These are phyloP conservation scores for Zelostemma sp. DNA, from an alignment of 1,140 invertebrate species.

Conservation along the genomic window DNA sequence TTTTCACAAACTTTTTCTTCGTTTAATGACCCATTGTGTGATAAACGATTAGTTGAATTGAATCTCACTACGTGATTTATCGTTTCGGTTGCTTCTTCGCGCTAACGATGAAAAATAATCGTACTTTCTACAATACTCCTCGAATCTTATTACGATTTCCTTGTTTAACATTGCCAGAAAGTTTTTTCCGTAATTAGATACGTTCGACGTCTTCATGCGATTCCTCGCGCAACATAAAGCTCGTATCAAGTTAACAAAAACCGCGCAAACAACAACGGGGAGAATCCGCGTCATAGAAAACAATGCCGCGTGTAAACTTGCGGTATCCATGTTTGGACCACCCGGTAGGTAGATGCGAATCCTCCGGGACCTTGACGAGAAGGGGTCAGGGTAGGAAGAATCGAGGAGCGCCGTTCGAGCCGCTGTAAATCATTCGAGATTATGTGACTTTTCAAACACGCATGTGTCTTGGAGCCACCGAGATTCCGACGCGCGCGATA, in stretches of 20 bases:
- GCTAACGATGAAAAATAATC: neutral
- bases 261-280: slow-evolving; percentile 17
- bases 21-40: slow-evolving; percentile 34
- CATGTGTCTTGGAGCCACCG: slow-evolving; percentile 52
- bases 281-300: slow-evolving; percentile 41
- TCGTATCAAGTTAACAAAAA: slow-evolving; percentile 41
- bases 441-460: slow-evolving; percentile 63
- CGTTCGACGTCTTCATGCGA: slow-evolving; percentile 22
- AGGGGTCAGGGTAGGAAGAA: slow-evolving; percentile 52
- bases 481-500: slow-evolving; percentile 50
- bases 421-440: slow-evolving; percentile 62
- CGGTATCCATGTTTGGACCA: slow-evolving; percentile 51
- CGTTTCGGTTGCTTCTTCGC: neutral
- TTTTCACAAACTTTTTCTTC: slow-evolving; percentile 19
- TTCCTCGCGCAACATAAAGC: slow-evolving; percentile 41
- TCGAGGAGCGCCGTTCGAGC: slow-evolving; percentile 49
- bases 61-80: slow-evolving; percentile 1
- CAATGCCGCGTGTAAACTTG: slow-evolving; percentile 44
- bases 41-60: slow-evolving; percentile 18
- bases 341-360: slow-evolving; percentile 57
- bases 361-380: slow-evolving; percentile 53
- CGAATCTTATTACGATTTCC: neutral
- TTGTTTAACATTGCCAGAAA: neutral
- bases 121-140: neutral
- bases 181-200: slow-evolving; percentile 11